Evolutionary conservation across 2,113 vertebrate genomes (phyloP).

Genomic region (Pelvicachromis taeniatus): DNA sequence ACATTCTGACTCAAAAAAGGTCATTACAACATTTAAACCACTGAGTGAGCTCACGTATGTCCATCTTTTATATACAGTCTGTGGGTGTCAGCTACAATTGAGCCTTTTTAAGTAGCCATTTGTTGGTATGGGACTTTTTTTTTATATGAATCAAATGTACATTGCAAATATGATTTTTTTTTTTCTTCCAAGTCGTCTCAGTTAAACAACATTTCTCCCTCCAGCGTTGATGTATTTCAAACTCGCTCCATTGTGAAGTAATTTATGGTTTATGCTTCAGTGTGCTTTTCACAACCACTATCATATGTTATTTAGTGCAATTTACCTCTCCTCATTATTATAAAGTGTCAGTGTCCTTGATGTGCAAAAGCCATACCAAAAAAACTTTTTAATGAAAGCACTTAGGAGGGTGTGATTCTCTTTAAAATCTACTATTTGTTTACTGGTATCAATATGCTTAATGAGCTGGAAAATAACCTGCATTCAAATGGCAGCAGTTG

Average conservation of each 20-base stretch:
- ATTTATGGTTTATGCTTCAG: background rate
- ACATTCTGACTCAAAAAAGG: background rate
- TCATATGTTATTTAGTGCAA: background rate
- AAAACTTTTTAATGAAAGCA: conserved; percentile 20
- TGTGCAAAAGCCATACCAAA: background rate
- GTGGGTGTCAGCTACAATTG: background rate
- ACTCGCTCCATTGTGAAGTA: background rate
- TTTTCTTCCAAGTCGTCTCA: background rate
- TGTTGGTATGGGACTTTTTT: background rate
- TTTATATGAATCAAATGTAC: background rate
- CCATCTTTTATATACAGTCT: background rate
- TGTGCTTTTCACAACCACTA: background rate
- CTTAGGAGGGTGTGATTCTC: background rate
- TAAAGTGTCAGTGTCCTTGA: background rate
- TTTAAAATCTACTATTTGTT: conserved; percentile 33
- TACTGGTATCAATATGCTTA: conserved; percentile 45
- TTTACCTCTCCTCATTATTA: background rate
- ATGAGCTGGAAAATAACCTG: conserved; percentile 55
- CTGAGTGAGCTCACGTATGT: background rate
- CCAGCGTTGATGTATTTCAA: background rate
- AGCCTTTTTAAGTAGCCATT: background rate
- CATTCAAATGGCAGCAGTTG: conserved; percentile 37
- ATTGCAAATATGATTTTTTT: background rate
- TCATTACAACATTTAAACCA: background rate
- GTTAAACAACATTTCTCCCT: background rate